Percentiles rank a stretch among this genome's conserved stretches.
phyloP scores from a whole-genome alignment of 2,113 vertebrate genomes.

The Regulus satrapa region DNA sequence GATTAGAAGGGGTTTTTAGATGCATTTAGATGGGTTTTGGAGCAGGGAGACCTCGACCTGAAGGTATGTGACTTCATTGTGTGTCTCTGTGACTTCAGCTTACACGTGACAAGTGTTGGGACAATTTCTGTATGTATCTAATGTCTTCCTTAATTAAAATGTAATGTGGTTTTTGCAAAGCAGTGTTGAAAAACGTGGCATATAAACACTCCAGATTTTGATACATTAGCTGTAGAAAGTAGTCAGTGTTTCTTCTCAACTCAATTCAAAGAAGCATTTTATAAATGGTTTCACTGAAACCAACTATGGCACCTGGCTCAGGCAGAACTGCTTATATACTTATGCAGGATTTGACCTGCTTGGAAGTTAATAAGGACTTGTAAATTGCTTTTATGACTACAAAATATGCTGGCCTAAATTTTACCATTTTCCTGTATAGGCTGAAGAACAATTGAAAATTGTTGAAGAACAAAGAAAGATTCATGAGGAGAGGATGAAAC shows the following conservation, averaged over 20 bases:
- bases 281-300: constrained; percentile 16
- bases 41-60: not conserved
- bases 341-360: constrained; percentile 6
- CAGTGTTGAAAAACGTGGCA: not conserved
- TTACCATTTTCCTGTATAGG: constrained; percentile 73
- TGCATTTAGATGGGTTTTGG: not conserved
- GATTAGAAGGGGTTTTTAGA: not conserved
- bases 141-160: not conserved
- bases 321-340: not conserved
- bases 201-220: not conserved
- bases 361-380: not conserved
- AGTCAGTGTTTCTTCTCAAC: not conserved
- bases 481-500: constrained; percentile 99
- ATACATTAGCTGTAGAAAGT: not conserved
- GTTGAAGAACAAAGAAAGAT: constrained; percentile 99
- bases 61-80: not conserved
- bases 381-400: constrained; percentile 15
- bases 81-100: not conserved
- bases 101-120: rapidly evolving
- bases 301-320: not conserved
- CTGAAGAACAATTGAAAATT: constrained; percentile 99
- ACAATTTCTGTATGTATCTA: not conserved
- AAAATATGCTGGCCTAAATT: constrained; percentile 6
- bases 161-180: not conserved
- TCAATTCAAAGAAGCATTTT: not conserved